phyloP scores from a whole-genome alignment of 2,113 vertebrate species.

The Corythaeola cristata region DNA sequence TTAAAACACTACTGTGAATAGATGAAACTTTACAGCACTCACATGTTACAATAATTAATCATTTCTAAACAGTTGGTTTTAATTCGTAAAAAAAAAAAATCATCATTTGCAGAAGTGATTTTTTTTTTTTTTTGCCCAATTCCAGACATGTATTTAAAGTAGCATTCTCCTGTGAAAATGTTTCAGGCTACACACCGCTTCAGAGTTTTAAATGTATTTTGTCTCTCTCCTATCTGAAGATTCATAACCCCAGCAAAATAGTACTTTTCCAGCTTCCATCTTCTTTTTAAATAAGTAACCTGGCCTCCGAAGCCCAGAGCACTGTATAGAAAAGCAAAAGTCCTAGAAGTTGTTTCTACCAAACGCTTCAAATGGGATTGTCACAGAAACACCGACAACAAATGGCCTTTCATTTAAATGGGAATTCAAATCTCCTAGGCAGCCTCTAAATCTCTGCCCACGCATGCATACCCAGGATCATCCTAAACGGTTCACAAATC shows the following conservation, averaged over 20 bases:
- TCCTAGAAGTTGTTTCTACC: not conserved
- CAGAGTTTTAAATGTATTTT: not conserved
- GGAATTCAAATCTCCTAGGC: not conserved
- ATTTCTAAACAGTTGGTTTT: not conserved
- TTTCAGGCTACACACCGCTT: not conserved
- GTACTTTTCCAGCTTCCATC: not conserved
- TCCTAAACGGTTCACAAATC: not conserved
- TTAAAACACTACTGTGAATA: constrained; percentile 19
- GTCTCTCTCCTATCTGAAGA: not conserved
- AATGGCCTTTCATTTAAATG: not conserved
- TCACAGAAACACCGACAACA: not conserved
- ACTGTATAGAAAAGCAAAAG: not conserved
- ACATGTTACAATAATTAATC: not conserved
- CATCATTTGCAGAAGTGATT: not conserved
- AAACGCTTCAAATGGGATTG: not conserved
- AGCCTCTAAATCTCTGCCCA: not conserved
- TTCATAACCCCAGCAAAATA: not conserved
- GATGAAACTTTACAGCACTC: not conserved
- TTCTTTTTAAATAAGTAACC: not conserved
- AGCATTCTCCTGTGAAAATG: not conserved
- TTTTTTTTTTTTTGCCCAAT: not conserved
- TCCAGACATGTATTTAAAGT: not conserved
- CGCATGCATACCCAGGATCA: fast-evolving
- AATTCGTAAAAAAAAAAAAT: not conserved
- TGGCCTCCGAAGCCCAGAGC: not conserved